Conservation (phyloP, 2,113 vertebrate species). For the Neogobius melanostomus region DNA sequence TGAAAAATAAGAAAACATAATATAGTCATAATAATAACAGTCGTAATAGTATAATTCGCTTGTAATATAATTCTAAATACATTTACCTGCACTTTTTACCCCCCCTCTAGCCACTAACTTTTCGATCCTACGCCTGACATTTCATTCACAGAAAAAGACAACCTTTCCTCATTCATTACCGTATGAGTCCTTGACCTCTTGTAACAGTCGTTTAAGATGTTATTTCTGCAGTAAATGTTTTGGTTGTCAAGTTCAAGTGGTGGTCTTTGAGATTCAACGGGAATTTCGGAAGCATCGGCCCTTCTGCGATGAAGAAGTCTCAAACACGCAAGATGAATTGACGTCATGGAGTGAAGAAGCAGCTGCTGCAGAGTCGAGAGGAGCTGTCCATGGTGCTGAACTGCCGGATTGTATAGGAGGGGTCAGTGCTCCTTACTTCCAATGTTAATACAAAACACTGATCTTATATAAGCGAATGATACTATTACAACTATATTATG, state of each 20-base stretch:
- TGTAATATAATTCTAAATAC: no score
- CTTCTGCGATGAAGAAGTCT: neutral
- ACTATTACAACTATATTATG: no score
- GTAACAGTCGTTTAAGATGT: neutral
- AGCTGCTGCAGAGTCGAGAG: neutral
- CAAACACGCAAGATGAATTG: neutral
- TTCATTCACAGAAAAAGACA: neutral
- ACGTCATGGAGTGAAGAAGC: neutral
- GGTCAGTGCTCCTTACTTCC: no score
- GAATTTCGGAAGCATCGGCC: neutral
- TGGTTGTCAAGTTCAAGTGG: neutral
- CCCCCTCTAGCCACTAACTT: no score
- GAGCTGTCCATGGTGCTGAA: constrained; percentile 61
- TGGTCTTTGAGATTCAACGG: neutral
- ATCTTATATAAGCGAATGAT: no score
- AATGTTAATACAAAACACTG: no score
- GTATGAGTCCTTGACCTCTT: constrained; percentile 2
- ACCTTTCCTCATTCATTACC: neutral
- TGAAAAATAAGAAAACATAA: no score
- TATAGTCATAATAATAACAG: no score
- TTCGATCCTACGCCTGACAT: neutral
- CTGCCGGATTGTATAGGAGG: neutral
- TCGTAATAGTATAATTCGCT: no score
- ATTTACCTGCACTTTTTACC: no score
- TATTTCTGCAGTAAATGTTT: neutral